Evolutionary conservation across 2,888 invertebrate species (phyloP).

Genomic region (Sesamia inferens): DNA sequence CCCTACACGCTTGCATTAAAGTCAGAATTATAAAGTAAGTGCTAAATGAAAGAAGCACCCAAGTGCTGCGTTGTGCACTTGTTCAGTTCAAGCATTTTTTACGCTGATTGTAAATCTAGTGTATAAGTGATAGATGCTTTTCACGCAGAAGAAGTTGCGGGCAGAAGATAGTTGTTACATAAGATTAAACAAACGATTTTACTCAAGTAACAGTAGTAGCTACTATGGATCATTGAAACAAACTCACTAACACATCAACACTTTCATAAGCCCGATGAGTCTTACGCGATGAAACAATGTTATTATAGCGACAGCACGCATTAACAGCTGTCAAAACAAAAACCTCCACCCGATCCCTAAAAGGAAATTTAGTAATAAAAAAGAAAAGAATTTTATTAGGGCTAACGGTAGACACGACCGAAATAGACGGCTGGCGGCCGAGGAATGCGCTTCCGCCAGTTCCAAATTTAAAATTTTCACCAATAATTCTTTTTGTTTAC

Average conservation of each 20-base stretch:
- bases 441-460: slow-evolving; percentile 81
- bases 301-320: slow-evolving; percentile 47
- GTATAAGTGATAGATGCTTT: too few species aligned
- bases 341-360: slow-evolving; percentile 26
- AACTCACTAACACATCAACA: slow-evolving; percentile 18
- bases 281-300: slow-evolving; percentile 54
- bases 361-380: slow-evolving; percentile 48
- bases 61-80: too few species aligned
- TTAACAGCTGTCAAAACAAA: slow-evolving; percentile 65
- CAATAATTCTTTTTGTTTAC: slow-evolving; percentile 66
- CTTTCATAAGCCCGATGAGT: slow-evolving; percentile 21
- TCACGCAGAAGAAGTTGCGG: not conserved
- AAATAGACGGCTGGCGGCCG: slow-evolving; percentile 73
- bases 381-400: slow-evolving; percentile 57
- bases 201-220: not conserved
- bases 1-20: too few species aligned
- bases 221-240: slow-evolving; percentile 13
- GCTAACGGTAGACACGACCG: slow-evolving; percentile 66
- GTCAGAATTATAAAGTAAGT: too few species aligned
- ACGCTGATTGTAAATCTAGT: too few species aligned
- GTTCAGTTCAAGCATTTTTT: too few species aligned
- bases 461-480: slow-evolving; percentile 80
- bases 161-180: not conserved
- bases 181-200: not conserved
- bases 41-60: too few species aligned